Evolutionary conservation across 2,888 invertebrate species (phyloP).

Genomic region (Epirrhoe tristata): DNA sequence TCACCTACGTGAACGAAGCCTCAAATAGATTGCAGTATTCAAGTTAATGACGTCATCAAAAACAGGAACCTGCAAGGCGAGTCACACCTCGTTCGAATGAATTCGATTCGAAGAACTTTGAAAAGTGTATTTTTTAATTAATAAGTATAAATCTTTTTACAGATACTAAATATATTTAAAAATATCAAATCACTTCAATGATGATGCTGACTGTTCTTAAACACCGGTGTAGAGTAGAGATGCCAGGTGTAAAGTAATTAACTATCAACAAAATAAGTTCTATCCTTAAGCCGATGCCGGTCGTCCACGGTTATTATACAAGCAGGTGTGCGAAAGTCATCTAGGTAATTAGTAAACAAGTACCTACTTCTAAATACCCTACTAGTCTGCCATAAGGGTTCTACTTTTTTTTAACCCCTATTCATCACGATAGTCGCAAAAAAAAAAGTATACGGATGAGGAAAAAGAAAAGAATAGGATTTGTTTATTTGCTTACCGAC

Average conservation of each 20-base stretch:
- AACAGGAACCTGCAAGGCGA: too few relatives aligned
- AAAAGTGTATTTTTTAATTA: too few relatives aligned
- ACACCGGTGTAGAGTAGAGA: neutral
- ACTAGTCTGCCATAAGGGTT: neutral
- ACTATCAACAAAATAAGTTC: neutral
- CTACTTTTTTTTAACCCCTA: neutral
- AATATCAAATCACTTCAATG: too few relatives aligned
- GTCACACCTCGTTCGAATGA: too few relatives aligned
- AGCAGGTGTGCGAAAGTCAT: neutral
- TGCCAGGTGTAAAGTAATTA: neutral
- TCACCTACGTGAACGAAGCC: too few relatives aligned
- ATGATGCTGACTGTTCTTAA: conserved; percentile 1
- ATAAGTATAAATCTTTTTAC: too few relatives aligned
- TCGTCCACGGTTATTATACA: neutral
- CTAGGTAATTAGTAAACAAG: neutral
- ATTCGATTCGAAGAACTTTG: too few relatives aligned
- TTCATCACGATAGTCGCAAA: neutral
- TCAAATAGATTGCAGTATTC: too few relatives aligned
- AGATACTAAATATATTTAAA: too few relatives aligned
- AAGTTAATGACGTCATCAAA: too few relatives aligned
- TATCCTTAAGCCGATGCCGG: neutral
- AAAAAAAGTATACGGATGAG: neutral
- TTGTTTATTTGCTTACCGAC: neutral
- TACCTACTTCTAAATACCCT: too few relatives aligned
- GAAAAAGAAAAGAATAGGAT: neutral